These are phyloP conservation scores for Platyscapa corneri DNA, from an alignment of 1,140 invertebrate genomes.

Conservation along the genomic window DNA sequence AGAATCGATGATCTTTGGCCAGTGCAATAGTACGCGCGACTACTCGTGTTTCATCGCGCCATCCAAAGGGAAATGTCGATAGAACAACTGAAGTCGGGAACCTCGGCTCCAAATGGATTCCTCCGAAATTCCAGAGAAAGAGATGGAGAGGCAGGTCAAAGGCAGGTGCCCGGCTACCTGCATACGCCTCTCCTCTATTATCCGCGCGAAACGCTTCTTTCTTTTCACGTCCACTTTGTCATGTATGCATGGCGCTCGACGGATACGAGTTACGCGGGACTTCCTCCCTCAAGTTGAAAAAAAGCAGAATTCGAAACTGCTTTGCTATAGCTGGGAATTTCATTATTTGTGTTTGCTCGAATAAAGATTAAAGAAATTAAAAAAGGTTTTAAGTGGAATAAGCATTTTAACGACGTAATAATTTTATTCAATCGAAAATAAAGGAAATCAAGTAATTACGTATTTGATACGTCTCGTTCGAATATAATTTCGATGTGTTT, in stretches of 20 bases:
- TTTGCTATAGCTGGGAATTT: too few relatives aligned
- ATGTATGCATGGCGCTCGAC: neutral
- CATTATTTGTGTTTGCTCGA: too few relatives aligned
- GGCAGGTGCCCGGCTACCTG: constrained; percentile 3
- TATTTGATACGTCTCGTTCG: neutral
- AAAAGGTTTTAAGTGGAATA: too few relatives aligned
- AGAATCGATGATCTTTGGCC: neutral
- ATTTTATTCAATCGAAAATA: too few relatives aligned
- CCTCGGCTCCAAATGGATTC: neutral
- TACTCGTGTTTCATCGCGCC: neutral
- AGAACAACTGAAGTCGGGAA: neutral
- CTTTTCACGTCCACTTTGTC: neutral
- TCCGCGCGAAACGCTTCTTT: neutral
- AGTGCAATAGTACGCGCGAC: neutral
- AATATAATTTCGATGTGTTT: neutral
- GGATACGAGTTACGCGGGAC: neutral
- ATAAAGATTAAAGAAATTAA: too few relatives aligned
- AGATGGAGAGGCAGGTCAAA: neutral
- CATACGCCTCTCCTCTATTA: neutral
- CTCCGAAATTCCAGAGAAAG: constrained; percentile 17
- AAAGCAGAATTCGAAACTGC: too few relatives aligned
- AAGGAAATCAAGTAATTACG: too few relatives aligned
- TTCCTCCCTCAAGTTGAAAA: too few relatives aligned
- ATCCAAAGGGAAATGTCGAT: neutral
- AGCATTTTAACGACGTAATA: too few relatives aligned